Base-by-base conservation (phyloP, 53 echinoderm and acorn worm species). In the Apostichopus leukothele region DNA sequence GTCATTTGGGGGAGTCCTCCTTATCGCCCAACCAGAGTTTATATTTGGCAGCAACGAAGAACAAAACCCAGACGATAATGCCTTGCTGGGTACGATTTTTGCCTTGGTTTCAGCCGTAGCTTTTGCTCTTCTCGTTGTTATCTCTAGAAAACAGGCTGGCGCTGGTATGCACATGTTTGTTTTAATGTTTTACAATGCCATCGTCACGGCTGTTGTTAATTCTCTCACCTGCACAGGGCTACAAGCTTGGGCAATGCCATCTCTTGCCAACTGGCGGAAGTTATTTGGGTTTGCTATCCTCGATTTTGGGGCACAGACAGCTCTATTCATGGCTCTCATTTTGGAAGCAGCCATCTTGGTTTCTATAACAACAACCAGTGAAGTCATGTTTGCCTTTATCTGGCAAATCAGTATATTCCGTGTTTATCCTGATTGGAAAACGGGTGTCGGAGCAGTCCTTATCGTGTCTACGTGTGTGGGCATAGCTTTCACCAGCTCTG, bases 311-410 rank as follows among this genome's bases (percentile, higher is more conserved):
- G 88, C 88, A 20, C 88, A 87, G 74, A 52, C 75, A 5, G 1
- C 11, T 20, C 9, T 87, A 20, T 21, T 74, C 9, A 11, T 21
- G 10, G 88, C 88, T 3, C n/a, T 87, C 11, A 53, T 19, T 73
- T 20, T 7, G 10, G 88, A 87, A 74, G 55, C 22, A 9, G 88
- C 88, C 13, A 25, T 87, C n/a, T 55, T 75, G 53, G 88, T 87
- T 53, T 75, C 88, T 11, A 74, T 87, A 20, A 73, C 88, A 52
- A 51, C 53, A 22, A 87, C 88, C 5, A 50, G 51, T 19, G 88
- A 87, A 54, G 88, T 87, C 27, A 75, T 87, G 7, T 87, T 87
- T 19, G 53, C 88, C 0, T 87, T 87, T 23, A 51, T 87, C n/a
- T 75, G 74, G 88, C 88, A 87, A 51, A 75, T 87, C 7, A 75